A percentile compares a stretch with the other conserved stretches of the same genome.
Evolutionary conservation across 1,140 invertebrate species (phyloP).

Genomic region (Thaumetopoea pityocampa): DNA sequence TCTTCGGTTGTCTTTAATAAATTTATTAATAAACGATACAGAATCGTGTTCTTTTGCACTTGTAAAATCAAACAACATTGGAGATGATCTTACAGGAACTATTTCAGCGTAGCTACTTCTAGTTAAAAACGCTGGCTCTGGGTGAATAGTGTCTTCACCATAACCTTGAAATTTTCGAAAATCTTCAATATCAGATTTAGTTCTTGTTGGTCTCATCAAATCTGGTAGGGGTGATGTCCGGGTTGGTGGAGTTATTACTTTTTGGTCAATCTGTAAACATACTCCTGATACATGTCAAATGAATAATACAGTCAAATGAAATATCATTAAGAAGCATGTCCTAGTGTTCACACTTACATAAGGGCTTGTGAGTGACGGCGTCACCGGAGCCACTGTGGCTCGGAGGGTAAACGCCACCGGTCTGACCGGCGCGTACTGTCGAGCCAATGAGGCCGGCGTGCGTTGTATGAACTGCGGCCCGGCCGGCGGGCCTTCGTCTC

Average conservation of each 20-base stretch:
- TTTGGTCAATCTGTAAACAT: neutral
- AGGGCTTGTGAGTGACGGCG: constrained; percentile 24
- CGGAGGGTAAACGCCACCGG: constrained; percentile 40
- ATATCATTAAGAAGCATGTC: too few relatives aligned
- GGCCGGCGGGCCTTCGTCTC: constrained; percentile 50
- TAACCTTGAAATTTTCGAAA: constrained; percentile 26
- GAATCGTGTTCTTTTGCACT: neutral
- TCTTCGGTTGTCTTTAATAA: neutral
- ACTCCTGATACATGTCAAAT: neutral
- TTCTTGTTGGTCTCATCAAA: constrained; percentile 29
- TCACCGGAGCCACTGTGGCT: constrained; percentile 28
- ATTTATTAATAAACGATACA: constrained; percentile 1
- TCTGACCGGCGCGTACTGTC: constrained; percentile 51
- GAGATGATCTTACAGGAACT: constrained; percentile 17
- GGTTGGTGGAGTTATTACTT: constrained; percentile 14
- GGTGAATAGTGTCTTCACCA: constrained; percentile 13
- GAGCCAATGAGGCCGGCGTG: constrained; percentile 22
- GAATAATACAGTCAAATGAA: neutral
- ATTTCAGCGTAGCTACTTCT: constrained; percentile 15
- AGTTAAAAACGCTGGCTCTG: constrained; percentile 11
- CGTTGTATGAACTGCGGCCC: constrained; percentile 43
- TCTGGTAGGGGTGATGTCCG: constrained; percentile 28
- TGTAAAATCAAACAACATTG: constrained; percentile 1
- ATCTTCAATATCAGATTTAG: constrained; percentile 16
- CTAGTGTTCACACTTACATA: constrained; percentile 40